Conservation (phyloP, 2,113 vertebrate species). For the Mystacornis crossleyi region DNA sequence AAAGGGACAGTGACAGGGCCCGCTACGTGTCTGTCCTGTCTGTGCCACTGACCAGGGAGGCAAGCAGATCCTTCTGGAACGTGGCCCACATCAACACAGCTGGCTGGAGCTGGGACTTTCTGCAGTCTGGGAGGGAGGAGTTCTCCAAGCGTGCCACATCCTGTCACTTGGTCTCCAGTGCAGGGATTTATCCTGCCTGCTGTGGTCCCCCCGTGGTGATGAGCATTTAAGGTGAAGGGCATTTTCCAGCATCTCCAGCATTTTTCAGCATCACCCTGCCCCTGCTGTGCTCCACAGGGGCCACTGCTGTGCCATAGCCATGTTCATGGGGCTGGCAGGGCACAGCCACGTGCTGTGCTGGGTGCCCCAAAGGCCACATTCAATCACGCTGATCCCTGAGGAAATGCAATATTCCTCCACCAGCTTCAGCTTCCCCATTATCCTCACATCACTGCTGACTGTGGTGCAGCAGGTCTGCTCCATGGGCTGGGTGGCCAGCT, state of each 20-base stretch:
- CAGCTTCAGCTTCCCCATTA: not conserved
- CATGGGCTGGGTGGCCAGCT: not conserved
- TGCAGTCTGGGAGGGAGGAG: not conserved
- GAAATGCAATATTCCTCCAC: not conserved
- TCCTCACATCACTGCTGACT: not conserved
- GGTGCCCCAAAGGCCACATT: not conserved
- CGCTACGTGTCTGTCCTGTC: fast-evolving
- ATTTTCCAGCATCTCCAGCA: not conserved
- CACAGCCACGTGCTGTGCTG: fast-evolving
- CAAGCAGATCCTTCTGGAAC: not conserved
- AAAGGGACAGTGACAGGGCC: too few species aligned
- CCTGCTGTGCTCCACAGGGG: not conserved
- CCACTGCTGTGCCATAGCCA: not conserved
- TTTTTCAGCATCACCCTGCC: not conserved
- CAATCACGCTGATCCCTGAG: not conserved
- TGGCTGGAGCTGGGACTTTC: not conserved
- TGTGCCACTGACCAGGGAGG: not conserved
- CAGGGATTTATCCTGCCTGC: not conserved
- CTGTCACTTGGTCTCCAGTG: not conserved
- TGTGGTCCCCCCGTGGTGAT: fast-evolving
- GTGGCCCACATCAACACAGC: fast-evolving
- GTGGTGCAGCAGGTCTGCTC: not conserved
- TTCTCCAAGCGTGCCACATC: not conserved
- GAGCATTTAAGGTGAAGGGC: not conserved
- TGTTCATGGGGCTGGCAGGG: not conserved